These are phyloP conservation scores for Tridacna crocea DNA, from an alignment of 2,888 invertebrate genomes.

Conservation along the genomic window DNA sequence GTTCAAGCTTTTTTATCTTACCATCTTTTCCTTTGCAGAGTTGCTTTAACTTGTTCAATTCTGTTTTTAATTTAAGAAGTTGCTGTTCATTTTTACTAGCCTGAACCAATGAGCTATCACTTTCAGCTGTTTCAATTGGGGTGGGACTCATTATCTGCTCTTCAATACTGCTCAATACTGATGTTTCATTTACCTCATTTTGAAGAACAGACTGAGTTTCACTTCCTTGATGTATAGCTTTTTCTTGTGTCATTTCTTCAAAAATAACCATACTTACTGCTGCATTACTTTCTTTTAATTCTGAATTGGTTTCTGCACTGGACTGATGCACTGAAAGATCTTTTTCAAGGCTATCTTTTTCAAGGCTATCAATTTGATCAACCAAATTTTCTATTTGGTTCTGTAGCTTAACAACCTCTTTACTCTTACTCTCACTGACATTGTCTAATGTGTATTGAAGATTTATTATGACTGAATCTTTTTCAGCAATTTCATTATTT, in stretches of 20 bases:
- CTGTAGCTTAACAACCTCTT: not conserved
- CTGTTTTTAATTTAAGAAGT: slow-evolving; percentile 10
- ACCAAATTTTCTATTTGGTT: not conserved
- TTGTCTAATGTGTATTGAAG: not conserved
- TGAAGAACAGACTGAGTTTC: not conserved
- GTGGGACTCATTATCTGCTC: not conserved
- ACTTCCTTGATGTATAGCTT: not conserved
- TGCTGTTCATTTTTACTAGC: slow-evolving; percentile 18
- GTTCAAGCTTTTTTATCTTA: slow-evolving; percentile 65
- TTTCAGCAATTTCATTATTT: not conserved
- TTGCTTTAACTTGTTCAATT: slow-evolving; percentile 45
- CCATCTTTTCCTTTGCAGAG: slow-evolving; percentile 67
- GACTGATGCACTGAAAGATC: not conserved
- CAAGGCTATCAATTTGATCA: not conserved
- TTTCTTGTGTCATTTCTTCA: slow-evolving; percentile 4
- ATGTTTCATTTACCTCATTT: not conserved
- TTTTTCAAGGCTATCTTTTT: not conserved
- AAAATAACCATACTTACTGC: not conserved
- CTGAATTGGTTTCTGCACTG: no score
- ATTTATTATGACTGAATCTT: not conserved
- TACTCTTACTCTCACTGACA: not conserved
- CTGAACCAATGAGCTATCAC: not conserved
- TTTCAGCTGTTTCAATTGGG: not conserved
- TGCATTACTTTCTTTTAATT: not conserved
- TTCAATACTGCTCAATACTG: not conserved